Conservation (phyloP, 2,888 invertebrate genomes). For the Cabera pusaria region DNA sequence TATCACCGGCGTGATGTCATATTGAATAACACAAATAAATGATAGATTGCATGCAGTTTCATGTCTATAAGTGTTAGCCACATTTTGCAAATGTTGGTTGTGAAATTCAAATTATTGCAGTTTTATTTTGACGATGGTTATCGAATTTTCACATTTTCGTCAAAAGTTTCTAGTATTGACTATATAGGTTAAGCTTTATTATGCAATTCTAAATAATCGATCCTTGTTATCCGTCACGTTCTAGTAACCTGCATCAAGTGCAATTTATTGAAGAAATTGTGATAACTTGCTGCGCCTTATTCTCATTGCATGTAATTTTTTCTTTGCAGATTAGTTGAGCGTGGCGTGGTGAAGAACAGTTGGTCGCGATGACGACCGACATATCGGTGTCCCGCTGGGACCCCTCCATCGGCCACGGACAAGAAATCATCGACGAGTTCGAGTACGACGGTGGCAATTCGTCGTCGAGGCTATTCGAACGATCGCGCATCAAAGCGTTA, state of each 20-base stretch:
- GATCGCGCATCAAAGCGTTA: slow-evolving; percentile 99
- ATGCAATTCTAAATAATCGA: no score
- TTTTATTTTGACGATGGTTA: no score
- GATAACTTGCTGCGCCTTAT: no score
- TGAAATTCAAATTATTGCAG: no score
- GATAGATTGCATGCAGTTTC: slow-evolving; percentile 47
- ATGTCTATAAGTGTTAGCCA: no score
- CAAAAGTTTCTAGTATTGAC: no score
- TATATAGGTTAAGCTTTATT: no score
- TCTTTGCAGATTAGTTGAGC: slow-evolving; percentile 65
- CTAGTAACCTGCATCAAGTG: no score
- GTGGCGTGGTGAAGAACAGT: slow-evolving; percentile 71
- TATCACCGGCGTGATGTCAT: slow-evolving; percentile 66
- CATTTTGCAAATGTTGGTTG: no score
- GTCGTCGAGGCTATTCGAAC: slow-evolving; percentile 99
- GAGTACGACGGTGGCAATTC: slow-evolving; percentile 99
- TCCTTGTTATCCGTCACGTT: no score
- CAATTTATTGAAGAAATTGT: no score
- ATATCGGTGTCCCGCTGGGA: slow-evolving; percentile 99
- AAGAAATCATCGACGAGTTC: slow-evolving; percentile 98
- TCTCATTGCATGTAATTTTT: slow-evolving; percentile 16
- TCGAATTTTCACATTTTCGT: no score
- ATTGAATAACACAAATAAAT: slow-evolving; percentile 50
- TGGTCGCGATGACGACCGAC: slow-evolving; percentile 95
- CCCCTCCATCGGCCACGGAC: slow-evolving; percentile 93